Conservation (phyloP, 2,113 vertebrate genomes). For the Eolophus roseicapilla region DNA sequence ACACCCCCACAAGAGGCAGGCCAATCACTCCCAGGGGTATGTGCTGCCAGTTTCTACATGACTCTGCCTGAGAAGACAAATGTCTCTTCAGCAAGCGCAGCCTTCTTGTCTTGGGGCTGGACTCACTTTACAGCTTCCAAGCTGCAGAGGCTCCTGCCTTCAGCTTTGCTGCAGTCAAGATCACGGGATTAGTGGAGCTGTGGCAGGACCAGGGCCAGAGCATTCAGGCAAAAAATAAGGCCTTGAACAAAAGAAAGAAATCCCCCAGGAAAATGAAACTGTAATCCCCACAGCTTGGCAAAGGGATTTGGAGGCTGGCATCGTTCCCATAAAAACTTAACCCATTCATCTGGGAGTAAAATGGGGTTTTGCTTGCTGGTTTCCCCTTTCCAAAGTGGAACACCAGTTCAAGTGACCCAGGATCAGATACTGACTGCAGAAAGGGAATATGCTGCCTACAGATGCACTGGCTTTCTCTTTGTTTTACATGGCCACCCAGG, state of each 20-base stretch:
- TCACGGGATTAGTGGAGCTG: background rate
- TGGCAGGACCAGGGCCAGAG: background rate
- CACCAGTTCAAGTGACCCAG: background rate
- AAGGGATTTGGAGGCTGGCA: slow-evolving; percentile 41
- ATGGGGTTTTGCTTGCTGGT: background rate
- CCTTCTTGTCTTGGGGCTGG: background rate
- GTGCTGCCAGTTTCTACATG: background rate
- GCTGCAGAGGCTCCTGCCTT: background rate
- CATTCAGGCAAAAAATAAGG: slow-evolving; percentile 30
- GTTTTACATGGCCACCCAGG: background rate
- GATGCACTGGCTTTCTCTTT: background rate
- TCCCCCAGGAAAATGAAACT: slow-evolving; percentile 58
- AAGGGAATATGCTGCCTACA: background rate
- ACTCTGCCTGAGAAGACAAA: background rate
- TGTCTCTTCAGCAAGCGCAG: background rate
- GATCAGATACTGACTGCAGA: background rate
- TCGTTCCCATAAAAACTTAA: slow-evolving; percentile 10
- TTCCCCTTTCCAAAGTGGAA: background rate
- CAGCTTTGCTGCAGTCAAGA: background rate
- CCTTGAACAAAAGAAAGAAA: slow-evolving; percentile 47
- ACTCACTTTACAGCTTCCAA: background rate
- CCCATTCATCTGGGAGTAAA: background rate
- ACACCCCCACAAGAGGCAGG: background rate
- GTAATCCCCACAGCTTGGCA: slow-evolving; percentile 47
- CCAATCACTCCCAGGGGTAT: background rate